Evolutionary conservation across 1,140 invertebrate species (phyloP), one percentile per base, ranked within the genome.

Genomic region (Micrasema minimum): DNA sequence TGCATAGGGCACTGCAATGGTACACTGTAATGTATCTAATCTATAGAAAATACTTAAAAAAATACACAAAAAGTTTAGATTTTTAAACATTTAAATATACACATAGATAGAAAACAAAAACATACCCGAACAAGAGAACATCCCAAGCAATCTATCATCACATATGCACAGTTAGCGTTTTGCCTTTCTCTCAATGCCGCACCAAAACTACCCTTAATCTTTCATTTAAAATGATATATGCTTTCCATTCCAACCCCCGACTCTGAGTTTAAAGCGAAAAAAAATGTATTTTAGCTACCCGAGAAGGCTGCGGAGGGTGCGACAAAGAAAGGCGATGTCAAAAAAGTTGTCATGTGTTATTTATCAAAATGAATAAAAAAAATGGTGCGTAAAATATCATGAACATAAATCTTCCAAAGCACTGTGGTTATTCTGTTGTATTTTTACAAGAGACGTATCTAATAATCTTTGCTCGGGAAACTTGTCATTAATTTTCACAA

Each of bases 181-280:
- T 68, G 72, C 71, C 68, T 65, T 66, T 57, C 69, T 57, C 37
- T 31, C 41, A 10, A 45, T 53, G 26, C 37, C 64, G 55, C 53
- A 20, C 66, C 53, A 18, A 55, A 69, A 71, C 72, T 67, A 71
- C 72, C 72, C 72, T 71, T 74, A 74, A 74, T 74, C 72, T 74
- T 74, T 74, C 72, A 74, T 74, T 74, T 74, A 74, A 74, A 74
- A 71, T 74, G 72, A 74, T 74, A 74, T 74, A 74, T 67, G 72
- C 53, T 62, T 71, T 71, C 72, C 68, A 74, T 74, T 74, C 64
- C 72, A 55, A 66, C 26, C 68, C 26, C 51, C 45, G 45, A 64
- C 55, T 57, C 66, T 38, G 22, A 59, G 53, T 68, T 68, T 68
- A 59, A 68, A 59, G 22, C 50, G 66, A 68, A 68, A 68, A 59